Conservation (phyloP, 2,797 vertebrate genomes). For the Bovichtus variegatus region DNA sequence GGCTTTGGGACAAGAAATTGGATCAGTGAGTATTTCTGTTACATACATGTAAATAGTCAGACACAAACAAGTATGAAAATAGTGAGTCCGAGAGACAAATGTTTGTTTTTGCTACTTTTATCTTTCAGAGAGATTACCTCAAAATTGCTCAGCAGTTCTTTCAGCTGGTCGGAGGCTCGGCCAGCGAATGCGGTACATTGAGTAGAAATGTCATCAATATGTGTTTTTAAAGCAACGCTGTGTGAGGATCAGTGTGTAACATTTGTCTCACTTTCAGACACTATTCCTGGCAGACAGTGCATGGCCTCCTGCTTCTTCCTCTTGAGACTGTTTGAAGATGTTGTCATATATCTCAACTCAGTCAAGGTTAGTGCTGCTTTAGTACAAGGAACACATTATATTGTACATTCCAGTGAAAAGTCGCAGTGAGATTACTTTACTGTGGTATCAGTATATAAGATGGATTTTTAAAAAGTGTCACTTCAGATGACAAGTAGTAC, state of each 20-base stretch:
- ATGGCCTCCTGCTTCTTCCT: conserved; percentile 99
- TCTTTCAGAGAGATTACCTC: conserved; percentile 92
- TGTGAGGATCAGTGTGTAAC: conserved; percentile 8
- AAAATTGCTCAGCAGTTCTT: conserved; percentile 98
- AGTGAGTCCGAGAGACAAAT: neutral
- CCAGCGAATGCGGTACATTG: conserved; percentile 94
- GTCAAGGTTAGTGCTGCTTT: conserved; percentile 90
- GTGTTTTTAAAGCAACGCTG: conserved; percentile 12
- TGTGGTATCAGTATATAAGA: conserved; percentile 18
- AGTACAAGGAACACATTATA: neutral
- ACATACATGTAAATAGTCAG: neutral
- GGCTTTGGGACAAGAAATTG: conserved; percentile 94
- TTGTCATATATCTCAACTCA: conserved; percentile 97
- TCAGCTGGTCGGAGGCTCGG: conserved; percentile 96
- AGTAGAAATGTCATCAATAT: conserved; percentile 22
- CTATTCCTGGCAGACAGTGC: conserved; percentile 98
- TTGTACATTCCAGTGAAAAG: neutral
- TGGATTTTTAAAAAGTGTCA: conserved; percentile 33
- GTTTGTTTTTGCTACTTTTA: conserved; percentile 6
- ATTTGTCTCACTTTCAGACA: conserved; percentile 86
- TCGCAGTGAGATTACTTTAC: conserved; percentile 13
- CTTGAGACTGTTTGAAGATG: conserved; percentile 94
- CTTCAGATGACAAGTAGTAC: conserved; percentile 40
- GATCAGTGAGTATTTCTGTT: conserved; percentile 89
- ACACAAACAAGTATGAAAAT: neutral